These are phyloP conservation scores for Scotopteryx bipunctaria DNA, from an alignment of 2,888 invertebrate species.

Conservation along the genomic window DNA sequence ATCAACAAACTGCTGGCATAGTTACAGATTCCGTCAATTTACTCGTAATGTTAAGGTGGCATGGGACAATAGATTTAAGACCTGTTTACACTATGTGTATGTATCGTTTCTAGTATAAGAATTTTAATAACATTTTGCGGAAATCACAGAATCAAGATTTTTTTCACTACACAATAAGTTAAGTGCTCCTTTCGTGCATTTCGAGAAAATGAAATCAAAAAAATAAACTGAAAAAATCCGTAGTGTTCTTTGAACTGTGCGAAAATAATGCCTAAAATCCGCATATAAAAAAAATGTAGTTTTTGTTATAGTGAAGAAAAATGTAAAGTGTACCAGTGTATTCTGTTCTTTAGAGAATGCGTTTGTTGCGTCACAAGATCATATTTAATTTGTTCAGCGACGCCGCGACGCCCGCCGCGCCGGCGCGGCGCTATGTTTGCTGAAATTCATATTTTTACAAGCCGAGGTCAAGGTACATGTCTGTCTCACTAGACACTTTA, in stretches of 20 bases:
- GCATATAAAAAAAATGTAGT: too few species aligned
- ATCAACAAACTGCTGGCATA: conserved; percentile 14
- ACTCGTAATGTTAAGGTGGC: conserved; percentile 31
- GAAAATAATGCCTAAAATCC: too few species aligned
- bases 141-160: background rate
- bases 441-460: conserved; percentile 59
- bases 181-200: too few species aligned
- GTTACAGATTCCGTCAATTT: conserved; percentile 34
- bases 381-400: conserved; percentile 53
- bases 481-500: conserved; percentile 10
- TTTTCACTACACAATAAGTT: too few species aligned
- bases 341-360: conserved; percentile 17
- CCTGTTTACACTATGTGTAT: conserved; percentile 35
- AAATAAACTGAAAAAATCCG: too few species aligned
- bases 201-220: too few species aligned
- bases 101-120: background rate
- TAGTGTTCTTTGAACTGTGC: too few species aligned
- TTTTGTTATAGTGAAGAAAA: too few species aligned
- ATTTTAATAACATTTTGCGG: background rate
- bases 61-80: conserved; percentile 15
- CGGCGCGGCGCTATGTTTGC: conserved; percentile 36
- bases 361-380: conserved; percentile 59
- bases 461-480: conserved; percentile 67
- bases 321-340: conserved; percentile 12
- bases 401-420: too few species aligned